Evolutionary conservation across 2,113 vertebrate genomes (phyloP), one percentile per base, ranked within the genome.

Genomic region (Megaleporinus macrocephalus): DNA sequence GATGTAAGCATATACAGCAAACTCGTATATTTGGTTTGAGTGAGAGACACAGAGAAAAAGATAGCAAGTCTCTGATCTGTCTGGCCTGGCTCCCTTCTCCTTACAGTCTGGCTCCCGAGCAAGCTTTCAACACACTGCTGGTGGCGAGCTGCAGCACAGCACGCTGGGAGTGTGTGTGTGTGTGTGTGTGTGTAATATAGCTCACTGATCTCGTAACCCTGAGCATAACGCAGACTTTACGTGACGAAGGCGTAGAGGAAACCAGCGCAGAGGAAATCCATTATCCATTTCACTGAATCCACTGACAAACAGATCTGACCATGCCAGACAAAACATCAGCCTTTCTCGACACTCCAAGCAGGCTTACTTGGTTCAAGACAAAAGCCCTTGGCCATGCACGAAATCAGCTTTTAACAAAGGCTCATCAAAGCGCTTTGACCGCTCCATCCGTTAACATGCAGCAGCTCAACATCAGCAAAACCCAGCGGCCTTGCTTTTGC

Each of bases 111-210:
- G 44, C 41, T n/a, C 27, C 18, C 29, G 15, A 66, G 29, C 22
- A 27, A 24, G 66, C 65, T 78, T 65, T 78, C n/a, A 53, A 66
- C 76, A 66, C 26, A 68, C 62, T 77, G 61, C 61, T 49, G 57
- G 10, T 76, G 59, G 57, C 41, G 44, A 65, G 41, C 75, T 53
- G 61, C 41, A 77, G 26, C 61, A 51, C 5, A 63, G 5, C 59
- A 65, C 1, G n/a, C 1, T 76, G 36, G n/a, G 36, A 5, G 30
- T 41, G 63, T 30, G 63, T 66, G 65, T 68, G 33, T 68, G 63
- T 66, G 63, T 66, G 63, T 36, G 65, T 76, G 59, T 62, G 53
- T 51, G 29, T 30, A 26, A 13, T 51, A 65, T 55, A 68, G 63
- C 47, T 4, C 44, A 63, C n/a, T 70, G 29, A 69, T 69, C 15